A percentile compares a stretch with the other conserved stretches of the same genome.
Conservation (phyloP, 2,888 invertebrate genomes). For the Spodoptera exigua region DNA sequence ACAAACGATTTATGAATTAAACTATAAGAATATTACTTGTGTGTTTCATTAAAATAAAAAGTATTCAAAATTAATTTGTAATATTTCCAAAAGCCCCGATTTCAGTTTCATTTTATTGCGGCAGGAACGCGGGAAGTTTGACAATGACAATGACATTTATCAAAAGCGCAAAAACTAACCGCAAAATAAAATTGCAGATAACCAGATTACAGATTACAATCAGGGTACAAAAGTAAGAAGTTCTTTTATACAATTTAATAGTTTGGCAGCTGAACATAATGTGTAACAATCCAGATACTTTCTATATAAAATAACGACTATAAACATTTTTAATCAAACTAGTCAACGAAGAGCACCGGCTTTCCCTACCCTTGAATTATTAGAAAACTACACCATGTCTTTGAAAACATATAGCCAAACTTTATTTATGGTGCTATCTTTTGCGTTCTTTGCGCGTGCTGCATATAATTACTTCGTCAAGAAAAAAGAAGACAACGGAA, state of each 20-base stretch:
- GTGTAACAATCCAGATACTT: too few species aligned
- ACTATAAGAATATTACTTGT: too few species aligned
- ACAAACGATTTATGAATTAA: constrained; percentile 1
- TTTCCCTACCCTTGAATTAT: constrained; percentile 1
- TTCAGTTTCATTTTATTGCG: not conserved
- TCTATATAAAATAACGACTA: too few species aligned
- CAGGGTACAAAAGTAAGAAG: too few species aligned
- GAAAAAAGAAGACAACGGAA: constrained; percentile 55
- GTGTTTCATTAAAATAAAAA: not conserved
- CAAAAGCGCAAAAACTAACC: not conserved
- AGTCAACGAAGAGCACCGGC: not conserved
- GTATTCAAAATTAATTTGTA: not conserved
- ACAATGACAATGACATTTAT: not conserved
- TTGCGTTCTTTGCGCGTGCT: constrained; percentile 67
- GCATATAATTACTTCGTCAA: constrained; percentile 67
- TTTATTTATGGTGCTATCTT: constrained; percentile 63
- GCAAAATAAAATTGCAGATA: not conserved
- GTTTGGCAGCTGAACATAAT: too few species aligned
- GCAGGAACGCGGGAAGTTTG: constrained; percentile 5
- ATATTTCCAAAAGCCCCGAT: constrained; percentile 3
- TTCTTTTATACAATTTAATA: too few species aligned
- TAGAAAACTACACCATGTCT: constrained; percentile 26
- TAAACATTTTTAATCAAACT: not conserved
- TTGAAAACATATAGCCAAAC: constrained; percentile 46
- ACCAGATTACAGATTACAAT: too few species aligned